Conservation (phyloP, 1,140 invertebrate genomes). For the Helicoverpa armigera region DNA sequence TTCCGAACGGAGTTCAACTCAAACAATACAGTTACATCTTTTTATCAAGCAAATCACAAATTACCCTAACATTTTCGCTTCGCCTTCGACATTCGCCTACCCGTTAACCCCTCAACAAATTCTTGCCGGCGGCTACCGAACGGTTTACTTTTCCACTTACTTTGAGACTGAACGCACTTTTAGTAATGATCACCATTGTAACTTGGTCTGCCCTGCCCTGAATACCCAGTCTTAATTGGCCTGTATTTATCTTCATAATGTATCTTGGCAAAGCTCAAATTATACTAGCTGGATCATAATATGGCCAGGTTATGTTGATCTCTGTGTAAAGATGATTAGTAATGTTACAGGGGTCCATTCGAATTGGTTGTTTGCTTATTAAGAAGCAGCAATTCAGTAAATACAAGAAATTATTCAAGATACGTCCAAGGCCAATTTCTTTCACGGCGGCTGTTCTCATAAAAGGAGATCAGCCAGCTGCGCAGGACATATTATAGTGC, state of each 20-base stretch:
- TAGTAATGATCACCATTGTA: constrained; percentile 6
- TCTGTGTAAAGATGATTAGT: background rate
- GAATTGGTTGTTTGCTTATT: background rate
- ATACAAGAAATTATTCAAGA: too few species aligned
- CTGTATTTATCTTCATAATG: background rate
- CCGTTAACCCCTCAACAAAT: background rate
- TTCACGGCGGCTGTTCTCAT: too few species aligned
- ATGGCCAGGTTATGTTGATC: background rate
- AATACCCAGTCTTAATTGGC: background rate
- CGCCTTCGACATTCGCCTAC: background rate
- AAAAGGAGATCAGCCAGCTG: too few species aligned
- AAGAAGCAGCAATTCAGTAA: too few species aligned
- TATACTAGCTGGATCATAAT: background rate
- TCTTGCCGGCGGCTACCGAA: constrained; percentile 22
- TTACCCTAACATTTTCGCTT: background rate
- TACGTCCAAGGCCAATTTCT: too few species aligned
- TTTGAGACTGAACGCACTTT: constrained; percentile 17
- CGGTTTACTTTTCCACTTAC: constrained; percentile 31
- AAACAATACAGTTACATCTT: too few species aligned
- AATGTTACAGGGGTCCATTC: background rate
- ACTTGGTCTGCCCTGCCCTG: constrained; percentile 1
- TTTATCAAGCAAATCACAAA: too few species aligned
- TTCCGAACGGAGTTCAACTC: too few species aligned
- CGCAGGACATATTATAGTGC: too few species aligned
- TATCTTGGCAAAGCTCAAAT: background rate